Evolutionary conservation across 1,140 invertebrate genomes (phyloP).

Genomic region (Ips typographus): DNA sequence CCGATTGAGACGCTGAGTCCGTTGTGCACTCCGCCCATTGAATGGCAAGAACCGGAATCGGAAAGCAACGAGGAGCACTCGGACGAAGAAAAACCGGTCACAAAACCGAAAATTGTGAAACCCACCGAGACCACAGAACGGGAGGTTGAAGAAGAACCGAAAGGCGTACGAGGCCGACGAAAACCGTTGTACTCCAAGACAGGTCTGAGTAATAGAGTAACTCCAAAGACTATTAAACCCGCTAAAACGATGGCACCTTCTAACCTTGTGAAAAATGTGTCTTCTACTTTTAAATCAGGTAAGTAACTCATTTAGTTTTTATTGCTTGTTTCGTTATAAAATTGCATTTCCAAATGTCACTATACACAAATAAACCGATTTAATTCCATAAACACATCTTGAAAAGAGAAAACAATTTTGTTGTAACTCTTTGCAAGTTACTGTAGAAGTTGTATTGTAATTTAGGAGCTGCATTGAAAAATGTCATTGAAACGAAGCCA

Average conservation of each 20-base stretch:
- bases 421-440: too few species aligned
- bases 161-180: constrained; percentile 73
- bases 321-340: neutral
- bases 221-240: constrained; percentile 42
- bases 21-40: too few species aligned
- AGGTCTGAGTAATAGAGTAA: constrained; percentile 34
- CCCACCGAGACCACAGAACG: constrained; percentile 44
- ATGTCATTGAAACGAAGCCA: constrained; percentile 34
- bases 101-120: constrained; percentile 64
- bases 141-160: constrained; percentile 54
- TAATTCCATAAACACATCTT: neutral
- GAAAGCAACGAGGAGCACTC: neutral
- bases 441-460: neutral
- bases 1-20: constrained; percentile 1
- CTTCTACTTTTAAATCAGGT: constrained; percentile 40
- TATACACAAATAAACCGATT: neutral
- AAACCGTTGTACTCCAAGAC: constrained; percentile 66
- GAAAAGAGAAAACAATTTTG: too few species aligned
- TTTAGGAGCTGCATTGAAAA: constrained; percentile 34
- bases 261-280: constrained; percentile 46
- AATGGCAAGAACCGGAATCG: too few species aligned
- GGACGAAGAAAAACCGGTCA: constrained; percentile 21
- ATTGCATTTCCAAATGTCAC: neutral
- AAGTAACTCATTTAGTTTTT: neutral
- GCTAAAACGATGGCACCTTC: constrained; percentile 43